Percentiles rank a stretch among this genome's conserved stretches.
Evolutionary conservation across 2,888 invertebrate species (phyloP).

Genomic region (Coenonympha arcania): DNA sequence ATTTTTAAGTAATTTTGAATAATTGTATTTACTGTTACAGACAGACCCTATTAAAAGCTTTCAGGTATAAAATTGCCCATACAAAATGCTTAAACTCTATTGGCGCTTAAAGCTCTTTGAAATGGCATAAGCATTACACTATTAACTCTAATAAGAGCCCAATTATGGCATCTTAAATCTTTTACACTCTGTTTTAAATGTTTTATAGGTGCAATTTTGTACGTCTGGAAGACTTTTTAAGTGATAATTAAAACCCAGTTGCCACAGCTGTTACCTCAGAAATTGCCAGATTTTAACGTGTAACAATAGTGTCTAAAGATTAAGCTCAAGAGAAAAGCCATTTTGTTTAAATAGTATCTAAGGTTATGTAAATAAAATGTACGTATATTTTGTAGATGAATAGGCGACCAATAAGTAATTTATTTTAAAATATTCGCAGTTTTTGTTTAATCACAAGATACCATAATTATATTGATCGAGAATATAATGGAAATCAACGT

Average conservation of each 20-base stretch:
- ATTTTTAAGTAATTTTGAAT: too few species aligned
- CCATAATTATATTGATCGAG: too few species aligned
- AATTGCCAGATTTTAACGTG: slow-evolving; percentile 50
- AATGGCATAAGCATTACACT: not conserved
- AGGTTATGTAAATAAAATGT: too few species aligned
- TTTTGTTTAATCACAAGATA: too few species aligned
- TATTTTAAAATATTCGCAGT: too few species aligned
- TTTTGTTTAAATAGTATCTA: too few species aligned
- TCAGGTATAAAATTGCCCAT: not conserved
- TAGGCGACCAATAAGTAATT: too few species aligned
- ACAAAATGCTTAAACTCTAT: not conserved
- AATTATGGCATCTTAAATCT: slow-evolving; percentile 28
- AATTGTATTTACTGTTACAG: too few species aligned
- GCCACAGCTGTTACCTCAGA: slow-evolving; percentile 65
- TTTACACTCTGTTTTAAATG: slow-evolving; percentile 39
- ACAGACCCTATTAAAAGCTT: too few species aligned
- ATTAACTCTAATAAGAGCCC: not conserved
- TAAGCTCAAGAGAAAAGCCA: too few species aligned
- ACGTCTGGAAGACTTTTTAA: slow-evolving; percentile 62
- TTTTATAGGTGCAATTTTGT: slow-evolving; percentile 65
- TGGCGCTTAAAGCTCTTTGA: not conserved
- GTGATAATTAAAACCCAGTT: slow-evolving; percentile 66
- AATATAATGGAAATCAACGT: too few species aligned
- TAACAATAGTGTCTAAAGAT: slow-evolving; percentile 7
- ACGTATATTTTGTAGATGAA: too few species aligned